These are phyloP conservation scores for Sakesphorus luctuosus DNA, from an alignment of 2,113 vertebrate species.

Conservation along the genomic window DNA sequence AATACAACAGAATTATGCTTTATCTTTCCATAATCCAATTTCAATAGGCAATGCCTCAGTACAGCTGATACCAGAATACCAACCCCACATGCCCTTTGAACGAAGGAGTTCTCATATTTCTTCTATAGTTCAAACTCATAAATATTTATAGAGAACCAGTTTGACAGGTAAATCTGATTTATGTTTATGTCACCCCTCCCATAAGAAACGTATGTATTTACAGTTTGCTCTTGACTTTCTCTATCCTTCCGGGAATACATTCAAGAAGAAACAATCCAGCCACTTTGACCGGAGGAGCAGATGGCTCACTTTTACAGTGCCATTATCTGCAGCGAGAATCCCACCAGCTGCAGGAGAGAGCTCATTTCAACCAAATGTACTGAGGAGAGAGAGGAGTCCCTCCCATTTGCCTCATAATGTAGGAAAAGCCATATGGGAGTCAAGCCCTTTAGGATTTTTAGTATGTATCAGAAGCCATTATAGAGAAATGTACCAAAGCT, in stretches of 20 bases:
- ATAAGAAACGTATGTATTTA: slow-evolving; percentile 38
- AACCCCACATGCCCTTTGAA: slow-evolving; percentile 1
- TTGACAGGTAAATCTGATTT: slow-evolving; percentile 45
- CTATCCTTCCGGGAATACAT: background rate
- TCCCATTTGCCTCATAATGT: slow-evolving; percentile 42
- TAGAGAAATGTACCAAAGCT: background rate
- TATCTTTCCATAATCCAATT: slow-evolving; percentile 34
- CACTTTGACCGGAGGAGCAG: slow-evolving; percentile 28
- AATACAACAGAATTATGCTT: background rate
- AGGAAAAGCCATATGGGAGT: slow-evolving; percentile 38
- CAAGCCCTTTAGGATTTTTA: slow-evolving; percentile 27
- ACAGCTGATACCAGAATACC: background rate
- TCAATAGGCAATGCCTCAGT: background rate
- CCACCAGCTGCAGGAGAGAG: slow-evolving; percentile 35
- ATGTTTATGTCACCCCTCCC: slow-evolving; percentile 19
- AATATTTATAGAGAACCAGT: slow-evolving; percentile 23
- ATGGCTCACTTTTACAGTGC: slow-evolving; percentile 49
- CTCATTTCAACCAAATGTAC: slow-evolving; percentile 46
- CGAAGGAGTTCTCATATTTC: slow-evolving; percentile 1
- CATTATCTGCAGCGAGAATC: slow-evolving; percentile 48
- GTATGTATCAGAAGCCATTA: background rate
- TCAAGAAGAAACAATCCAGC: slow-evolving; percentile 22
- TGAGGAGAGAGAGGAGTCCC: slow-evolving; percentile 12
- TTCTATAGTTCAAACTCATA: slow-evolving; percentile 8
- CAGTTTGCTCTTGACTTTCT: slow-evolving; percentile 56